Conservation (phyloP, 2,113 vertebrate species). For the Pelvicachromis taeniatus region DNA sequence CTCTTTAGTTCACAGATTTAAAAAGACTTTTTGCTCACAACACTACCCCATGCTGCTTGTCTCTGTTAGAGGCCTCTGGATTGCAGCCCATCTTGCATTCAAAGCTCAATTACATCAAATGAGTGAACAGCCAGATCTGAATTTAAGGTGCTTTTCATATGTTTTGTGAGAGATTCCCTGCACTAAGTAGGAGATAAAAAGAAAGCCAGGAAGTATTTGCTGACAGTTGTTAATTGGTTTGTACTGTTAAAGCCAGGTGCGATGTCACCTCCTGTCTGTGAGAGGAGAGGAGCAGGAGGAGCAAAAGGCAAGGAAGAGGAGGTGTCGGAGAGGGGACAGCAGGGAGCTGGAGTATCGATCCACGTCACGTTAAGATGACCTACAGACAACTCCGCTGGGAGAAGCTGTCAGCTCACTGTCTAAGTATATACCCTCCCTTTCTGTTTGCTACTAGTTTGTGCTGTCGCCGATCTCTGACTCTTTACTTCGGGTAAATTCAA, state of each 20-base stretch:
- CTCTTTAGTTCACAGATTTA: not conserved
- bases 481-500: not conserved
- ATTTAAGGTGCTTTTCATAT: not conserved
- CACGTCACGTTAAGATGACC: constrained; percentile 19
- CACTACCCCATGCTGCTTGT: not conserved
- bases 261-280: not conserved
- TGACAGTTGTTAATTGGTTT: not conserved
- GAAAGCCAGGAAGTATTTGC: not conserved
- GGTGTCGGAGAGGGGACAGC: constrained; percentile 6
- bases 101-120: not conserved
- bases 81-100: not conserved
- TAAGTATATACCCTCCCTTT: not conserved
- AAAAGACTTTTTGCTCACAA: not conserved
- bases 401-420: not conserved
- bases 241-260: not conserved
- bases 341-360: constrained; percentile 27
- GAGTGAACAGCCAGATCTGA: not conserved
- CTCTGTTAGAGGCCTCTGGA: not conserved
- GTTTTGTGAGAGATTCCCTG: not conserved
- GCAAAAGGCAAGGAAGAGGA: not conserved
- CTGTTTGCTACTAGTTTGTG: not conserved
- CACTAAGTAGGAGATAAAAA: not conserved
- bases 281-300: not conserved
- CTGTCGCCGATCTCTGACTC: not conserved
- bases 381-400: not conserved